Percentiles rank a stretch among this genome's conserved stretches.
phyloP scores from a whole-genome alignment of 2,888 invertebrate species.

The Hirtodrosophila confusa region DNA sequence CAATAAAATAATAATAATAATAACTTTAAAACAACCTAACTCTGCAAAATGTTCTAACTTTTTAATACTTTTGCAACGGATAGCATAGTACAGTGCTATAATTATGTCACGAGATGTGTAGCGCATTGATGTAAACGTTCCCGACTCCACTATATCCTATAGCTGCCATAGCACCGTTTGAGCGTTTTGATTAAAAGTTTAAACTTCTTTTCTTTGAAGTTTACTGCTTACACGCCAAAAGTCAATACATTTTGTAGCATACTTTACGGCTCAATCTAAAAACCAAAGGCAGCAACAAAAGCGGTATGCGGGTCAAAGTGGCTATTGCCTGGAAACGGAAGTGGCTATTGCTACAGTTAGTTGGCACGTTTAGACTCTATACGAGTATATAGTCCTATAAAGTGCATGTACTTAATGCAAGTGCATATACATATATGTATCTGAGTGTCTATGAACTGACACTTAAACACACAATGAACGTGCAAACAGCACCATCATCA shows the following conservation, averaged over 20 bases:
- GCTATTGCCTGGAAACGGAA: conserved; percentile 50
- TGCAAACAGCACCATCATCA: conserved; percentile 15
- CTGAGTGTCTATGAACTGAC: no score
- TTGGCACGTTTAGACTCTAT: conserved; percentile 59
- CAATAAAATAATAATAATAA: conserved; percentile 1
- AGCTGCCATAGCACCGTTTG: no score
- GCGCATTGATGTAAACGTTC: no score
- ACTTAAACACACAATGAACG: no score
- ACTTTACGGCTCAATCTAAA: conserved; percentile 54
- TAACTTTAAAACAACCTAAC: no score
- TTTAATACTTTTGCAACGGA: no score
- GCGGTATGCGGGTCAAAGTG: not conserved
- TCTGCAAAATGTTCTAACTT: no score
- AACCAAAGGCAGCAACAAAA: conserved; percentile 16
- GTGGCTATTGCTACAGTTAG: conserved; percentile 47
- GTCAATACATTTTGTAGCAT: conserved; percentile 61
- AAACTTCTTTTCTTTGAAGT: conserved; percentile 10
- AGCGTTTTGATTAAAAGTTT: not conserved
- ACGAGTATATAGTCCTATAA: conserved; percentile 7
- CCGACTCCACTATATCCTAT: no score
- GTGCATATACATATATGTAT: conserved; percentile 41
- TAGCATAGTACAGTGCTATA: no score
- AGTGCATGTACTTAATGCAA: conserved; percentile 58
- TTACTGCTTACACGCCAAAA: conserved; percentile 37
- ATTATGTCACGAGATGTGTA: no score